Base-by-base conservation (phyloP, 2,888 invertebrate genomes). In the Xanthostigma xanthostigma region DNA sequence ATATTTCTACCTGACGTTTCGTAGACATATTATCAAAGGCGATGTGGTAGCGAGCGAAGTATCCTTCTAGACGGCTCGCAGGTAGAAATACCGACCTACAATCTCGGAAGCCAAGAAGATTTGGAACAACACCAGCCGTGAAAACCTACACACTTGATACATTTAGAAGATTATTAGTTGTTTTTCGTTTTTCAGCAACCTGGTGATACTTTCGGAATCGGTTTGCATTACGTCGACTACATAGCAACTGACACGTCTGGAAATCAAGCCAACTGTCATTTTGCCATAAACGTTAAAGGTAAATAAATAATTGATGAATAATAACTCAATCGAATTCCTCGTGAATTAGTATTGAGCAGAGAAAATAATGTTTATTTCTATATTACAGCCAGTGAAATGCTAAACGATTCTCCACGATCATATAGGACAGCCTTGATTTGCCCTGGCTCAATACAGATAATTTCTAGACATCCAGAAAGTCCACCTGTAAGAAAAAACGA, bases 211-310 rank as follows among this genome's bases (percentile, higher is more conserved):
- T 72, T 82, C 57, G 68, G 72, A 9, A 62, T 68, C 17, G 82
- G 82, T 8, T 61, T 71, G 38, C 79, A 81, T 60, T 72, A 74
- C 47, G 70, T 81, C 14, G 73, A 72, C 49, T 82, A 81, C 57
- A 71, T 79, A 51, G 81, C 78, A 13, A 74, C 74, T 52, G 81
- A 79, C 59, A 71, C 72, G 33, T 73, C 78, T 55, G 79, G 79
- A 44, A 74, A 75, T 58, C 71, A 71, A 54, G 75, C 76, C 43
- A 73, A 73, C 54, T 82, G 81, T 61, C 74, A 73, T 58, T 82
- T 81, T 62, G 72, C 72, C 14, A 69, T 81, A 51, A 72, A 70
- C 53, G 72, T 81, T 45, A 73, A 71, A 66, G 71, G 79, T 78
- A 63, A 61, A 62, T 44, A 46, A n/a, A 4, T 13, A n/a, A 42